A percentile compares a stretch with the other conserved stretches of the same genome.
Evolutionary conservation across 2,888 invertebrate genomes (phyloP).

Genomic region (Orthosia gracilis): DNA sequence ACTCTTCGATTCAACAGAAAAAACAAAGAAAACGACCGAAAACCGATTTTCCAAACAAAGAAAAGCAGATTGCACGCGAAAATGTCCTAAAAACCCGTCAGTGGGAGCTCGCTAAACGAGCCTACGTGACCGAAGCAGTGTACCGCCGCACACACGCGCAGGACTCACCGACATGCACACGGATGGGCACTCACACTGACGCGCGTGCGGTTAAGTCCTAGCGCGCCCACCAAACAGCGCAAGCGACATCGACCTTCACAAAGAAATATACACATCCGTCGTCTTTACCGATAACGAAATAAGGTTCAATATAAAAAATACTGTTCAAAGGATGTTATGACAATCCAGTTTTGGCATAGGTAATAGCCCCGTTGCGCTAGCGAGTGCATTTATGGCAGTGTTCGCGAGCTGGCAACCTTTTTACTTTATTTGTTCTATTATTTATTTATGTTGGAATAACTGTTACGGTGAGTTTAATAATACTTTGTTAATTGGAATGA

Average conservation of each 20-base stretch:
- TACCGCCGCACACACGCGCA: slow-evolving; percentile 80
- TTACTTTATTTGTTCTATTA: slow-evolving; percentile 76
- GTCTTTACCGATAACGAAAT: slow-evolving; percentile 66
- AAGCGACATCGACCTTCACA: slow-evolving; percentile 88
- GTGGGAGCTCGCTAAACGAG: slow-evolving; percentile 78
- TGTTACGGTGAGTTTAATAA: slow-evolving; percentile 71
- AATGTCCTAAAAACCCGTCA: slow-evolving; percentile 81
- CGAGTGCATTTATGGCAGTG: slow-evolving; percentile 90
- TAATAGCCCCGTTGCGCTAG: slow-evolving; percentile 89
- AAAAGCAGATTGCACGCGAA: slow-evolving; percentile 63
- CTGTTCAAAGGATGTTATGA: slow-evolving; percentile 67
- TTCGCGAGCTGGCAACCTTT: slow-evolving; percentile 87
- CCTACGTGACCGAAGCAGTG: slow-evolving; percentile 89
- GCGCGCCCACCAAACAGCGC: slow-evolving; percentile 65
- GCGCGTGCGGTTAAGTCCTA: slow-evolving; percentile 81
- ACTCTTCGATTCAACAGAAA: not conserved
- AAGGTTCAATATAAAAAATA: slow-evolving; percentile 70
- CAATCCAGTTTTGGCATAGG: slow-evolving; percentile 59
- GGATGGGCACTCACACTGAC: slow-evolving; percentile 76
- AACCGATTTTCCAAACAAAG: slow-evolving; percentile 73
- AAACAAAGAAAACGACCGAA: slow-evolving; percentile 34
- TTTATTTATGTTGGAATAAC: slow-evolving; percentile 82
- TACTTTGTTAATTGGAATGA: slow-evolving; percentile 66
- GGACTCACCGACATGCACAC: slow-evolving; percentile 71
- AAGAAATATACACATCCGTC: slow-evolving; percentile 84